phyloP scores from a whole-genome alignment of 2,797 vertebrate species.

The Anabas testudineus region DNA sequence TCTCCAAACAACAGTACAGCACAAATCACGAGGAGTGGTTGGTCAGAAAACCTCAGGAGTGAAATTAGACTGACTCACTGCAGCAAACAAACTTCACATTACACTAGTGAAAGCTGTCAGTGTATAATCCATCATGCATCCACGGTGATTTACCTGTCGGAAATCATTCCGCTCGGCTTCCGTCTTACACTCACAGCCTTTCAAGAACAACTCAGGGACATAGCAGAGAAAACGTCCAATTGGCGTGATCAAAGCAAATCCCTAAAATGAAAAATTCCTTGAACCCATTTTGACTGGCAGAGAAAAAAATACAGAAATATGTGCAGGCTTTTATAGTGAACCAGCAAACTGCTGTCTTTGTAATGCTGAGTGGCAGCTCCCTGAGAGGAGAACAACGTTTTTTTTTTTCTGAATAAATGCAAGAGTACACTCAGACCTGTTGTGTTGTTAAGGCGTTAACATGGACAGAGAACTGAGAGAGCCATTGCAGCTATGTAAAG shows the following conservation, averaged over 20 bases:
- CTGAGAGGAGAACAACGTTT: constrained; percentile 34
- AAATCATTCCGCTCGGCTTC: constrained; percentile 38
- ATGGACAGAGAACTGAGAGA: constrained; percentile 22
- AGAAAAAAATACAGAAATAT: constrained; percentile 35
- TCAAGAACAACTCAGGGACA: constrained; percentile 51
- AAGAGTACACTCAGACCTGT: constrained; percentile 48
- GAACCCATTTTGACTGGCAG: constrained; percentile 59
- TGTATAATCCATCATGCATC: constrained; percentile 47
- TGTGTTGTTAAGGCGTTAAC: constrained; percentile 29
- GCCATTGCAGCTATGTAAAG: constrained; percentile 9
- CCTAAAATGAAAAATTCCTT: constrained; percentile 63
- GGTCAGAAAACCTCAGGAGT: constrained; percentile 13
- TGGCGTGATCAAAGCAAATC: constrained; percentile 69
- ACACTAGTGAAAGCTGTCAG: constrained; percentile 25
- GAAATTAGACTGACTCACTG: constrained; percentile 24
- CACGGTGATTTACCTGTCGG: constrained; percentile 52
- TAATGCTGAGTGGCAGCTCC: constrained; percentile 69
- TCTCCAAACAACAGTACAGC: constrained; percentile 3
- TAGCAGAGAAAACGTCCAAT: constrained; percentile 52
- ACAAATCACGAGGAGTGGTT: background rate
- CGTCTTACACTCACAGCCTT: constrained; percentile 47
- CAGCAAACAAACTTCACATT: constrained; percentile 33
- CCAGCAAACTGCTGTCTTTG: constrained; percentile 48
- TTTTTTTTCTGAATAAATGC: constrained; percentile 52
- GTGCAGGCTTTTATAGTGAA: constrained; percentile 50